phyloP scores from a whole-genome alignment of 2,113 vertebrate species.

The Orthonyx spaldingii region DNA sequence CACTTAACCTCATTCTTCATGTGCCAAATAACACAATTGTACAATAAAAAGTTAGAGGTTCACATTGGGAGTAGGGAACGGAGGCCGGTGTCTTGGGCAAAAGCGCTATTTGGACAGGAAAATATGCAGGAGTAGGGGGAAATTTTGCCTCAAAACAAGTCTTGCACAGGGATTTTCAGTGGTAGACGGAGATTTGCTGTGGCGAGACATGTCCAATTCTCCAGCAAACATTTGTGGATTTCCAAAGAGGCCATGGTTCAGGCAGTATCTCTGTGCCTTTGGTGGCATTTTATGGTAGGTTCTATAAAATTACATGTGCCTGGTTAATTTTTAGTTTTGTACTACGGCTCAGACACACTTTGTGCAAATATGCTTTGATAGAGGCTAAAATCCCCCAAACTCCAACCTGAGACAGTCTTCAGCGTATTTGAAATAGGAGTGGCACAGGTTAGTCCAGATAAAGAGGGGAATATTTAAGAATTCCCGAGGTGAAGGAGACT shows the following conservation, averaged over 20 bases:
- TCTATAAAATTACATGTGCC: not conserved
- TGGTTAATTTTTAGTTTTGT: conserved; percentile 47
- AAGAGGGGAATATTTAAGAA: not conserved
- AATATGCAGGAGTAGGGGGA: conserved; percentile 10
- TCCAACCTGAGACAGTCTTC: not conserved
- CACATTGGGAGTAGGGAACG: conserved; percentile 39
- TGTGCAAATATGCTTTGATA: not conserved
- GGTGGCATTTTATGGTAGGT: not conserved
- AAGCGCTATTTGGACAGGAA: not conserved
- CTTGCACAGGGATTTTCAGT: not conserved
- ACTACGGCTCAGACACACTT: not conserved
- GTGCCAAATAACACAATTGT: not conserved
- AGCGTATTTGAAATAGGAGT: not conserved
- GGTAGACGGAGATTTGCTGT: not conserved
- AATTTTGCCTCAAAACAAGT: not conserved
- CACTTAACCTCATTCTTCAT: not conserved
- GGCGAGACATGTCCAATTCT: not conserved
- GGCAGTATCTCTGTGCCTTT: not conserved
- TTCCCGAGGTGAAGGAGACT: not conserved
- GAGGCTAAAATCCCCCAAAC: not conserved
- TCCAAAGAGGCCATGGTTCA: conserved; percentile 28
- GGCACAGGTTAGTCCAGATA: not conserved
- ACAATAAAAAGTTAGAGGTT: not conserved
- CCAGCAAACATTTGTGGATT: conserved; percentile 22
- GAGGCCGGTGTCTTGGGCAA: not conserved